Conservation (phyloP, 2,113 vertebrate genomes). For the Turdus rufiventris region DNA sequence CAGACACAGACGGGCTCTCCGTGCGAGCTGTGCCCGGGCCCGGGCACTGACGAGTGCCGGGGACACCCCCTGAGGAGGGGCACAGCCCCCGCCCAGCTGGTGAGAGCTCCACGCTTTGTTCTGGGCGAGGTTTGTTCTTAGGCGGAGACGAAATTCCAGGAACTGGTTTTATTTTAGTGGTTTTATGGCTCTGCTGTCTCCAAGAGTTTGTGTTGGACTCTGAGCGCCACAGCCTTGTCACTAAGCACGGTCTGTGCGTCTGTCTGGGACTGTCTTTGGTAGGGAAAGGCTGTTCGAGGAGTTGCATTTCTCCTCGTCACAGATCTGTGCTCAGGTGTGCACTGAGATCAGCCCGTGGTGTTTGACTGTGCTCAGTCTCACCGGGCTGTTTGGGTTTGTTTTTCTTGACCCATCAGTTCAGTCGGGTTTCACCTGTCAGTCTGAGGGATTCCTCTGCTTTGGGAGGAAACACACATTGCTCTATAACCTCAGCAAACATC, state of each 20-base stretch:
- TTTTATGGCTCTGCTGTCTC: accelerated
- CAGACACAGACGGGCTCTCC: constrained; percentile 14
- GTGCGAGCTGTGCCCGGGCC: not conserved
- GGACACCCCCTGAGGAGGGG: not conserved
- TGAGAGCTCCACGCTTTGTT: not conserved
- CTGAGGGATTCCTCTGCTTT: not conserved
- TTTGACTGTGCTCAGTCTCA: not conserved
- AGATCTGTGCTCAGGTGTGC: not conserved
- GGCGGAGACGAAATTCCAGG: accelerated
- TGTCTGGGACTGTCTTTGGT: not conserved
- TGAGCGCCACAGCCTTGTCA: accelerated
- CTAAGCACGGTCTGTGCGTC: not conserved
- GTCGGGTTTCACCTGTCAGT: not conserved
- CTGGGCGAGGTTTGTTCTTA: not conserved
- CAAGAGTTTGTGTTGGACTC: not conserved
- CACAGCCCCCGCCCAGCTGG: not conserved
- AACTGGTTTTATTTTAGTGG: no score
- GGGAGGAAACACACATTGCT: not conserved
- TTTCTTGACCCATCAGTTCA: not conserved
- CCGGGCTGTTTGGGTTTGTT: not conserved
- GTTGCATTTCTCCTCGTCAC: accelerated
- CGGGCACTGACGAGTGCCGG: not conserved
- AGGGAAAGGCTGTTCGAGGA: not conserved
- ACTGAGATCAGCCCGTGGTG: not conserved
- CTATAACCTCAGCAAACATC: not conserved